phyloP scores from a whole-genome alignment of 2,113 vertebrate genomes.

The Oryzias celebensis region DNA sequence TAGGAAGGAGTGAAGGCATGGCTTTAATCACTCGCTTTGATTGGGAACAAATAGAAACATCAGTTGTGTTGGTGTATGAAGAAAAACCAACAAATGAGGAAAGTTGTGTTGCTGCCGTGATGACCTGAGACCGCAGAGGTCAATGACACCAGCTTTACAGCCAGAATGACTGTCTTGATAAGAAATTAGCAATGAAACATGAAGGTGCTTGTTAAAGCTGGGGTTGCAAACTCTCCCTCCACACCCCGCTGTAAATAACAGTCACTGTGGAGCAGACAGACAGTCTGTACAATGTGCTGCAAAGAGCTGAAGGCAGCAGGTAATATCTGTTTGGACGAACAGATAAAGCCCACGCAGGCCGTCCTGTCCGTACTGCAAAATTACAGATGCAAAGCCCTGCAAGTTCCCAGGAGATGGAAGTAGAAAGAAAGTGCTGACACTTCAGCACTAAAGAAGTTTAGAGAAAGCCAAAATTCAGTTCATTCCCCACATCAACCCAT shows the following conservation, averaged over 20 bases:
- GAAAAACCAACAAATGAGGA: too few species aligned
- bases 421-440: too few species aligned
- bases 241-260: background rate
- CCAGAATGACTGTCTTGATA: slow-evolving; percentile 2
- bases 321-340: slow-evolving; percentile 2
- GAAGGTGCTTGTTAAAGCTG: background rate
- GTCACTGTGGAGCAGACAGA: slow-evolving; percentile 9
- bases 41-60: too few species aligned
- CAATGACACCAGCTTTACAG: slow-evolving; percentile 4
- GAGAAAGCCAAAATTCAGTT: too few species aligned
- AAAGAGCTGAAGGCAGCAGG: background rate
- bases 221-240: slow-evolving; percentile 5
- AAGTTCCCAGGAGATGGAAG: too few species aligned
- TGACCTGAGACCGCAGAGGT: slow-evolving; percentile 4
- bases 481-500: background rate
- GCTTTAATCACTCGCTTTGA: background rate
- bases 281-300: background rate
- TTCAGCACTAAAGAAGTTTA: too few species aligned
- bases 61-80: too few species aligned
- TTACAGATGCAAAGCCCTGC: too few species aligned
- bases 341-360: too few species aligned
- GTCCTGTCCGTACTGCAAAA: too few species aligned
- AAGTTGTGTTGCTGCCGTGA: background rate
- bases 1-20: background rate
- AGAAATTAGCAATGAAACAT: slow-evolving; percentile 25